Base-by-base conservation (phyloP, 2,113 vertebrate species). In the Monopterus albus region DNA sequence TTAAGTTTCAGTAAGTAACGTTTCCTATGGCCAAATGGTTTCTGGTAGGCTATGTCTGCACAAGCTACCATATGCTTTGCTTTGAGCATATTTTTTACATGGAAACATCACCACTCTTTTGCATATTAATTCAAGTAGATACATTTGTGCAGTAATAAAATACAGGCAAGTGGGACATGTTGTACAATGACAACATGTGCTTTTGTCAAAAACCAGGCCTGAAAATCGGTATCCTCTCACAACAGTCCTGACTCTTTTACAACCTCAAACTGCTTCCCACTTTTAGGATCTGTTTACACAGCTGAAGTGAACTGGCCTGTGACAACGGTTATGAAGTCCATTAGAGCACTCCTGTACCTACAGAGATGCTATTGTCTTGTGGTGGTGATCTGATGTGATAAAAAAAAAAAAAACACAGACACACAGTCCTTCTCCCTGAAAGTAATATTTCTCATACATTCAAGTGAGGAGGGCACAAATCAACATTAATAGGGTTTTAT, bases 341-440 rank as follows among this genome's bases (percentile, higher is more conserved):
- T 59, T 40, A 12, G 46, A 43, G 29, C 7, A 43, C n/a, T 68
- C 31, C 47, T 59, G 33, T 40, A 56, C 42, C 28, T 65, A 38
- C 67, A 78, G 67, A 76, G 74, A 39, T 46, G 7, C 55, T 47
- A 49, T 77, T 88, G 80, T 88, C 46, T 64, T 25, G 17, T 57
- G 58, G 39, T 13, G 67, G 62, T 67, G 61, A 59, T 77, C 26
- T 8, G 31, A 79, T 59, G 63, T 62, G 38, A 71, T 71, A 38
- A 51, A 18, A 64, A 26, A 62, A 45, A 43, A 15, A n/a, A n/a
- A n/a, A n/a, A n/a, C 51, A 53, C 42, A 61, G 2, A 10, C 55
- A 49, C 50, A 49, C 20, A n/a, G n/a, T 46, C 47, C 13, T 42
- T 21, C n/a, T 47, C n/a, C 15, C 38, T 49, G 50, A 9, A 31